phyloP scores from a whole-genome alignment of 2,888 invertebrate genomes.

The Drosophila dives region DNA sequence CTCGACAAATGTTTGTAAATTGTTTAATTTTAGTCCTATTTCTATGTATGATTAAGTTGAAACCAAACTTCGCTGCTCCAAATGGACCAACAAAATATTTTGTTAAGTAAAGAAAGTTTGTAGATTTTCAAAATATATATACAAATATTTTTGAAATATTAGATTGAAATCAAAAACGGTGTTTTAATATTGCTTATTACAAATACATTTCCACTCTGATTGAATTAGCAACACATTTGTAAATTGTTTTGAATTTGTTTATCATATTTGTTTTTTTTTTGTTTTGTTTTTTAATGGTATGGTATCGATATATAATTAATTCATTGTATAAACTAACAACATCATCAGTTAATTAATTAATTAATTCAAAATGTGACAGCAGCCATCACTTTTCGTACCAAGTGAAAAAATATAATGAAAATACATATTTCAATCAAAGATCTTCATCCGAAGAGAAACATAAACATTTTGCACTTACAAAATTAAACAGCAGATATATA shows the following conservation, averaged over 20 bases:
- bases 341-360: slow-evolving; percentile 68
- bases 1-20: slow-evolving; percentile 42
- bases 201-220: background rate
- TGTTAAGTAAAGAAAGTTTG: slow-evolving; percentile 40
- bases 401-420: slow-evolving; percentile 51
- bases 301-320: slow-evolving; percentile 44
- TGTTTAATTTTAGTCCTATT: slow-evolving; percentile 29
- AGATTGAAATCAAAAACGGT: background rate
- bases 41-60: slow-evolving; percentile 31
- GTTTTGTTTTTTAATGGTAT: slow-evolving; percentile 8
- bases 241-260: slow-evolving; percentile 23
- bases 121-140: slow-evolving; percentile 24
- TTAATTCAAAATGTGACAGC: slow-evolving; percentile 63
- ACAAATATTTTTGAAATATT: slow-evolving; percentile 4
- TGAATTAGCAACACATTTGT: background rate
- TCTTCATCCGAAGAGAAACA: slow-evolving; percentile 49
- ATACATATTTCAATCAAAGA: slow-evolving; percentile 67
- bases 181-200: background rate
- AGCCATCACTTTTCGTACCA: slow-evolving; percentile 52
- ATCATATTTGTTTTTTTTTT: slow-evolving; percentile 22
- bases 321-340: slow-evolving; percentile 73
- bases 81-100: slow-evolving; percentile 49
- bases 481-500: slow-evolving; percentile 29
- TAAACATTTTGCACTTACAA: slow-evolving; percentile 40
- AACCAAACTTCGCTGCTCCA: slow-evolving; percentile 25